Evolutionary conservation across 2,888 invertebrate genomes (phyloP).

Genomic region (Heliconius erato): DNA sequence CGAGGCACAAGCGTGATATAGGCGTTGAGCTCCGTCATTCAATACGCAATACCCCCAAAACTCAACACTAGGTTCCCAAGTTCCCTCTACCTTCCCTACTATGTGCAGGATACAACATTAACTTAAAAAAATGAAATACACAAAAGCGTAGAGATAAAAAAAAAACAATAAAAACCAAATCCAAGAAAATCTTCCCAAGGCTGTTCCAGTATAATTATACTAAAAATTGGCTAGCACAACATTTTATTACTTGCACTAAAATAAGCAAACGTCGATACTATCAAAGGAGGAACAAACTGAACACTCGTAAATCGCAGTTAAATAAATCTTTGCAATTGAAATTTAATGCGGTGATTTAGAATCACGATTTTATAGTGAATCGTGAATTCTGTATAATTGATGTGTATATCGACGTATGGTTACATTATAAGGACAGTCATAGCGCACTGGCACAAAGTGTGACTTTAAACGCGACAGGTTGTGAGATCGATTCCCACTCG

Average conservation of each 20-base stretch:
- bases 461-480: background rate
- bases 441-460: background rate
- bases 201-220: background rate
- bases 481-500: background rate
- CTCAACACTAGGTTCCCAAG: background rate
- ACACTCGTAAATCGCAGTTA: conserved; percentile 44
- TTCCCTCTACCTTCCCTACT: background rate
- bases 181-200: background rate
- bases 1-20: background rate
- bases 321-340: conserved; percentile 48
- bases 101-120: background rate
- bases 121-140: background rate
- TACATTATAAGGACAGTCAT: no score
- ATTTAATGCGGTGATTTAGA: conserved; percentile 36
- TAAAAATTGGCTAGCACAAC: background rate
- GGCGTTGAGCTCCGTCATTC: background rate
- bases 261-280: conserved; percentile 34
- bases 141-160: background rate
- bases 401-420: background rate
- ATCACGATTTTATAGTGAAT: conserved; percentile 13
- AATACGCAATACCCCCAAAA: background rate
- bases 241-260: conserved; percentile 17
- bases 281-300: conserved; percentile 37
- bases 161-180: background rate
- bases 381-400: conserved; percentile 14